Percentiles rank a stretch among this genome's conserved stretches.
phyloP scores from a whole-genome alignment of 2,113 vertebrate species.

The Carassius gibelio region DNA sequence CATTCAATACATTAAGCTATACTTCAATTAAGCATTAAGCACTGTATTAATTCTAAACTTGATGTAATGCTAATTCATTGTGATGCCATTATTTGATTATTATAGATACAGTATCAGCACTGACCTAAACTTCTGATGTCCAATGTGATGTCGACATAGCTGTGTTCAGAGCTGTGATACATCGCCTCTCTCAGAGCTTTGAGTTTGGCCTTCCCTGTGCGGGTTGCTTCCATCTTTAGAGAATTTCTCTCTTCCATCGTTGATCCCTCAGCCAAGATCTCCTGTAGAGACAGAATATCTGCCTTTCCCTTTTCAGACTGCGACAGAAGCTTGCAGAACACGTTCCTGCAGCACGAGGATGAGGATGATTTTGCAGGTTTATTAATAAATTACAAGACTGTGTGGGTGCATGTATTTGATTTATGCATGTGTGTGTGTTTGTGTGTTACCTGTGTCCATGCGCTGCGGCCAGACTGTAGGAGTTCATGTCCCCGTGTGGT shows the following conservation, averaged over 20 bases:
- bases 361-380: conserved; percentile 10
- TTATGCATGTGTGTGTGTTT: not conserved
- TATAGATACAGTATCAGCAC: conserved; percentile 49
- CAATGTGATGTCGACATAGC: conserved; percentile 94
- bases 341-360: conserved; percentile 79
- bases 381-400: conserved; percentile 13
- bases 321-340: conserved; percentile 93
- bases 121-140: conserved; percentile 93
- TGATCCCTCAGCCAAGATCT: conserved; percentile 93
- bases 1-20: not conserved
- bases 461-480: conserved; percentile 97
- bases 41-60: not conserved
- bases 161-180: conserved; percentile 96
- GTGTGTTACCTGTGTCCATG: conserved; percentile 93
- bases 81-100: not conserved
- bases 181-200: conserved; percentile 95
- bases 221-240: conserved; percentile 82
- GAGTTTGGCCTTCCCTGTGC: conserved; percentile 91
- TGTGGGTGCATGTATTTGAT: not conserved
- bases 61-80: not conserved
- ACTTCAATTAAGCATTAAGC: not conserved
- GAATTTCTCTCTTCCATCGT: conserved; percentile 83
- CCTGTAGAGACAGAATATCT: conserved; percentile 93
- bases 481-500: conserved; percentile 97
- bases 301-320: conserved; percentile 92